Evolutionary conservation across 2,113 vertebrate species (phyloP).

Genomic region (Carlito syrichta): DNA sequence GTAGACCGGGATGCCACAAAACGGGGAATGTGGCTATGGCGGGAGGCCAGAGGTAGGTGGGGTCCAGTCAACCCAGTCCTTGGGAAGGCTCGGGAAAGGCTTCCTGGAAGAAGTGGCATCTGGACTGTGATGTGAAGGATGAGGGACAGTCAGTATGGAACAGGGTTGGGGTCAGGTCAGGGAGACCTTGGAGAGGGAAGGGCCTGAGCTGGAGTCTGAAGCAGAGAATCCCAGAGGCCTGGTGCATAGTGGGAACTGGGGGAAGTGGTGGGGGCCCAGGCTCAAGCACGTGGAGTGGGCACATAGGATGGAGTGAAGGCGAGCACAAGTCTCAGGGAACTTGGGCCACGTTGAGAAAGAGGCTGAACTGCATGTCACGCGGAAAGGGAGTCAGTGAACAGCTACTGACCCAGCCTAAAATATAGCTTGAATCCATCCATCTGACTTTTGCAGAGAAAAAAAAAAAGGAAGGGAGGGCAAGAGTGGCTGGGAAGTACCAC

Average conservation of each 20-base stretch:
- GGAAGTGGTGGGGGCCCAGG: not conserved
- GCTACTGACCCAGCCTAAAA: too few species aligned
- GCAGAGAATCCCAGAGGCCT: not conserved
- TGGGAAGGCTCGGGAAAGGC: not conserved
- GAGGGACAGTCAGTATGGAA: not conserved
- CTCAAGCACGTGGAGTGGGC: not conserved
- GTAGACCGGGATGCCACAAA: not conserved
- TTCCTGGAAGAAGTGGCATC: conserved; percentile 46
- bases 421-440: not conserved
- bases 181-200: not conserved
- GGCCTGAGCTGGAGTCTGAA: not conserved
- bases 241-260: not conserved
- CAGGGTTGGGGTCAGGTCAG: not conserved
- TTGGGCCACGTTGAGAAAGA: not conserved
- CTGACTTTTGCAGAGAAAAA: not conserved
- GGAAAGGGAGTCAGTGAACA: not conserved
- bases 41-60: not conserved
- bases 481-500: not conserved
- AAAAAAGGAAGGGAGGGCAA: not conserved
- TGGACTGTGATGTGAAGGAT: conserved; percentile 4
- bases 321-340: not conserved
- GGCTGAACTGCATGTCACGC: not conserved
- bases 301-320: not conserved
- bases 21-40: not conserved
- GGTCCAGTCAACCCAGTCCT: not conserved